phyloP scores from a whole-genome alignment of 2,888 invertebrate species.

The Calephelis perditalis region DNA sequence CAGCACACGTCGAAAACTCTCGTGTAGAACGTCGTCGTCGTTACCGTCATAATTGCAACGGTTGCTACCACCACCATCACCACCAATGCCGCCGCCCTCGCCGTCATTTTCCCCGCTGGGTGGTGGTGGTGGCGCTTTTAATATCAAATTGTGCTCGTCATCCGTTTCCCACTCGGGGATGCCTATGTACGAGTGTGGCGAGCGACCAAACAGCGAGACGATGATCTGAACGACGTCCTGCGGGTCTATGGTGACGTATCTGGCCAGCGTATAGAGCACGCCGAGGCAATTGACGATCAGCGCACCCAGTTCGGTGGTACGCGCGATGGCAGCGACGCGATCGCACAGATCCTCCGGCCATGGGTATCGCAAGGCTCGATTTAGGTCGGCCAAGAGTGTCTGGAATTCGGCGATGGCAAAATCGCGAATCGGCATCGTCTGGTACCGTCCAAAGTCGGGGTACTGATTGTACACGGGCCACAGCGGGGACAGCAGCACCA shows the following conservation, averaged over 20 bases:
- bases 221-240: slow-evolving; percentile 16
- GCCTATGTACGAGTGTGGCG: slow-evolving; percentile 15
- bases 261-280: slow-evolving; percentile 16
- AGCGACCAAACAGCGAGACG: slow-evolving; percentile 15
- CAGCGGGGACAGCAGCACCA: slow-evolving; percentile 14
- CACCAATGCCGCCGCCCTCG: not conserved
- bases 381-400: slow-evolving; percentile 17
- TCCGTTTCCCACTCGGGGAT: slow-evolving; percentile 15
- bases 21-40: not conserved
- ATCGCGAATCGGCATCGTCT: slow-evolving; percentile 15
- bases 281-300: slow-evolving; percentile 15
- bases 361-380: slow-evolving; percentile 11
- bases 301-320: slow-evolving; percentile 15
- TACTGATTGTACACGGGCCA: slow-evolving; percentile 17
- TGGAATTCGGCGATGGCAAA: slow-evolving; percentile 14
- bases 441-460: slow-evolving; percentile 15
- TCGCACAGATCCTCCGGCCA: slow-evolving; percentile 17
- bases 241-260: slow-evolving; percentile 16
- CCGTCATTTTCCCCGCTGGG: not conserved
- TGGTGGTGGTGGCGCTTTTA: slow-evolving; percentile 7
- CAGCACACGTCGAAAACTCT: slow-evolving; percentile 12
- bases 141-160: slow-evolving; percentile 14
- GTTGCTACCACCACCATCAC: slow-evolving; percentile 2
- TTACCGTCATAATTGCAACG: slow-evolving; percentile 1
- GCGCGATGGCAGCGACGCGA: slow-evolving; percentile 7